Base-by-base conservation (phyloP, 2,113 vertebrate genomes). In the Malurus melanocephalus region DNA sequence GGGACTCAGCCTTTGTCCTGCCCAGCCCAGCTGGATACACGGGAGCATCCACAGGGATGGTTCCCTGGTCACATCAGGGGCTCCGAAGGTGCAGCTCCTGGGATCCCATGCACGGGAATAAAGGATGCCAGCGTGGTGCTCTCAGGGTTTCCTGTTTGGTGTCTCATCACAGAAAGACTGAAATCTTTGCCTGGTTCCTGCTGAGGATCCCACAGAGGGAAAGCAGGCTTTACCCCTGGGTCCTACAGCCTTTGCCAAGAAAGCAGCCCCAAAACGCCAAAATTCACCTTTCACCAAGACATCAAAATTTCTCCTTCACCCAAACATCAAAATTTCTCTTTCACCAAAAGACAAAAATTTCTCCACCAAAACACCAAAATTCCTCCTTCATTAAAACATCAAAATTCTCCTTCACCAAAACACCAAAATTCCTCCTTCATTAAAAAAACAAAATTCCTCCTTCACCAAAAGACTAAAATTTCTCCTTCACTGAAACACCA, bases 21-120 rank as follows among this genome's bases (percentile, higher is more conserved):
- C 67, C 49, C 67, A 76, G 28, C 28, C 49, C 79, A 20, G 33
- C 3, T 4, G 43, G 42, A 81, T 0, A 28, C 13, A 24, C 0
- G 8, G 0, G 0, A 79, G 75, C 45, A 35, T 16, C 51, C 0
- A 0, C 56, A 16, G 53, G 24, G 65, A 49, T 5, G 23, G 66
- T 24, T 68, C 71, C 46, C 24, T 7, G 9, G 30, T 81, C 80
- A 71, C 30, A 21, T 35, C 89, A 5, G 0, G 2, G 30, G 28
- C 49, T 80, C 65, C 19, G 19, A 60, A 49, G 49, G 45, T 81
- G 67, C 53, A 20, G 69, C 35, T 79, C 61, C 55, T 0, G 1
- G 11, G 18, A 80, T 13, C 8, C 32, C 15, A 4, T 1, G 13
- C 0, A 1, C 1, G 2, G 49, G 21, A 82, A 65, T 38, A 23